A percentile compares a stretch with the other conserved stretches of the same genome.
Evolutionary conservation across 2,888 invertebrate species (phyloP).

Genomic region (Oegoconia quadripuncta): DNA sequence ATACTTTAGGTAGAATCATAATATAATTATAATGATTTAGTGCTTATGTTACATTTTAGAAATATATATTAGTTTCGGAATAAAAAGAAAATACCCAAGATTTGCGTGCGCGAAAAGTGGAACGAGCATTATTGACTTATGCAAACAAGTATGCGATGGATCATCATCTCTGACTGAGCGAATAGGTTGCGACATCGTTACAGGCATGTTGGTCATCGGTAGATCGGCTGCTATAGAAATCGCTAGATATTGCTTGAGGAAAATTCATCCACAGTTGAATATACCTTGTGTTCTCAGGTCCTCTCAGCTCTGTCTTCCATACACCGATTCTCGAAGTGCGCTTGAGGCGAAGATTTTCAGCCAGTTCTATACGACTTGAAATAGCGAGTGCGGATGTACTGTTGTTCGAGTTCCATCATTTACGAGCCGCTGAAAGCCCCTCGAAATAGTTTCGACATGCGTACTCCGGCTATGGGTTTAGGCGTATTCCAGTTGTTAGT

Average conservation of each 20-base stretch:
- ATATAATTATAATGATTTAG: no score
- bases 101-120: no score
- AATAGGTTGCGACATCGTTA: constrained; percentile 16
- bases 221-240: constrained; percentile 22
- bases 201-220: constrained; percentile 14
- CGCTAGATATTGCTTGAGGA: constrained; percentile 35
- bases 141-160: no score
- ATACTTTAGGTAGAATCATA: no score
- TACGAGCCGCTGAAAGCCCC: not conserved
- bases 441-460: constrained; percentile 9
- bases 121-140: no score
- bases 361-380: not conserved
- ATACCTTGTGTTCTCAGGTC: constrained; percentile 35
- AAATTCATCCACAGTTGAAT: constrained; percentile 29
- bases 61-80: no score
- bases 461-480: constrained; percentile 32
- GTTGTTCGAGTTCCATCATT: not conserved
- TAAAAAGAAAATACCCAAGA: no score
- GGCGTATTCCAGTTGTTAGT: constrained; percentile 20
- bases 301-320: constrained; percentile 9
- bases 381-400: constrained; percentile 6
- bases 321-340: constrained; percentile 2
- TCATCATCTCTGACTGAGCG: no score
- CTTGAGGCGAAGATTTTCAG: not conserved
- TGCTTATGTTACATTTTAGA: no score